These are phyloP conservation scores for Pseudomyrmex flavicornis DNA, from an alignment of 1,140 invertebrate genomes.

Conservation along the genomic window DNA sequence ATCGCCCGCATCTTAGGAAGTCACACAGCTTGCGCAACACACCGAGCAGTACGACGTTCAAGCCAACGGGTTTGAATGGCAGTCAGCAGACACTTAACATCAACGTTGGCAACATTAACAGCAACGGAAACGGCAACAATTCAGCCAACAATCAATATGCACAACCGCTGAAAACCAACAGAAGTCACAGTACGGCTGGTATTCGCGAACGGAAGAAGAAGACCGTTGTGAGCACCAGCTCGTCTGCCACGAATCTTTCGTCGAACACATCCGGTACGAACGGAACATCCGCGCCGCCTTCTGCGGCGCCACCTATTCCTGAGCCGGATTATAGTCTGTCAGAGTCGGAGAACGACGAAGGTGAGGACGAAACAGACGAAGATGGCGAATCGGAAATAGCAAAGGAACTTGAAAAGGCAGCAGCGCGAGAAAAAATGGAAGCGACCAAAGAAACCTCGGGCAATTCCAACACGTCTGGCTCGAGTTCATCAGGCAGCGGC, in stretches of 20 bases:
- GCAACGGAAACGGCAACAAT: constrained; percentile 74
- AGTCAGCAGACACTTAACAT: constrained; percentile 62
- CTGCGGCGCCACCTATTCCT: constrained; percentile 90
- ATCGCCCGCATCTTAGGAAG: constrained; percentile 87
- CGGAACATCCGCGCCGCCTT: constrained; percentile 64
- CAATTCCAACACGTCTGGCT: constrained; percentile 82
- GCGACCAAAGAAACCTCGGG: constrained; percentile 82
- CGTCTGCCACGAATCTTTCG: constrained; percentile 81
- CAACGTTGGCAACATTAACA: constrained; percentile 60
- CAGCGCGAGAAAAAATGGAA: constrained; percentile 82
- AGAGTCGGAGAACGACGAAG: constrained; percentile 87
- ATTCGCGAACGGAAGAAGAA: constrained; percentile 84
- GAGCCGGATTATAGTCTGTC: constrained; percentile 96
- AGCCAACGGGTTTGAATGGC: constrained; percentile 68
- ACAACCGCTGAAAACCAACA: constrained; percentile 87
- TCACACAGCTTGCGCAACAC: constrained; percentile 87
- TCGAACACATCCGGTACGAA: constrained; percentile 64
- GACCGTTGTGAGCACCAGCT: constrained; percentile 78
- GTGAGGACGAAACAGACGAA: constrained; percentile 86
- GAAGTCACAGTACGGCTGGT: constrained; percentile 86
- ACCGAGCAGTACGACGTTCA: constrained; percentile 82
- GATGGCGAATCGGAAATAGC: constrained; percentile 86
- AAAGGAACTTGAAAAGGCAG: constrained; percentile 83
- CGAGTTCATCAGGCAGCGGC: constrained; percentile 89
- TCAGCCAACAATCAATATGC: constrained; percentile 87